Base-by-base conservation (phyloP, 1,140 invertebrate species). In the Coptotermes formosanus region DNA sequence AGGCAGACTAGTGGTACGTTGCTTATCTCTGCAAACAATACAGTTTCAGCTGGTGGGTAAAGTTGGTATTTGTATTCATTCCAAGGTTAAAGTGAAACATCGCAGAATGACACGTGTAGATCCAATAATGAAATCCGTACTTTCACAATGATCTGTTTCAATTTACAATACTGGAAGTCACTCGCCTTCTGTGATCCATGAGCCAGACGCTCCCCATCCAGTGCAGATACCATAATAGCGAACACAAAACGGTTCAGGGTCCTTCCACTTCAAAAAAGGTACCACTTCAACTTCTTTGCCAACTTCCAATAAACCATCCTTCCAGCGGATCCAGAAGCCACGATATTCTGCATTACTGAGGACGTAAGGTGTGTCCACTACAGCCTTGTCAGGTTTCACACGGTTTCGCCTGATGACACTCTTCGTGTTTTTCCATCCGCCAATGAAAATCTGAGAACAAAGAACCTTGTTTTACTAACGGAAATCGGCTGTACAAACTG, bases 291-390 rank as follows among this genome's bases (percentile, higher is more conserved):
- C 94, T 89, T 95, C 95, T 83, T 92, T 93, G 32, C 95, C 95
- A 32, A 94, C 94, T 32, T 93, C 93, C 44, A 96, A 90, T 8
- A 87, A 92, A 85, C 94, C 95, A 88, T 94, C 92, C 82, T 93
- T 91, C 95, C 95, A 97, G 87, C 95, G 86, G 32, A 97, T 92
- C 96, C 96, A 97, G 91, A 97, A 97, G 25, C 94, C 95, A 83
- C 95, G 94, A 90, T 93, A 95, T 89, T 97, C 96, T 59, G 94
- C 93, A 6, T 88, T 91, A 88, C 92, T 94, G 64, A 97, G 89
- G 87, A 96, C 94, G 59, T 91, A 92, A 0, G 95, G 94, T 8
- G 95, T 96, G 30, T 94, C 93, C 16, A 92, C 93, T 89, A 96
- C 94, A 19, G 93, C 94, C 87, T 95, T 94, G 82, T 97, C 96